Conservation (phyloP, 2,888 invertebrate species). For the Agapetus fuscipes region DNA sequence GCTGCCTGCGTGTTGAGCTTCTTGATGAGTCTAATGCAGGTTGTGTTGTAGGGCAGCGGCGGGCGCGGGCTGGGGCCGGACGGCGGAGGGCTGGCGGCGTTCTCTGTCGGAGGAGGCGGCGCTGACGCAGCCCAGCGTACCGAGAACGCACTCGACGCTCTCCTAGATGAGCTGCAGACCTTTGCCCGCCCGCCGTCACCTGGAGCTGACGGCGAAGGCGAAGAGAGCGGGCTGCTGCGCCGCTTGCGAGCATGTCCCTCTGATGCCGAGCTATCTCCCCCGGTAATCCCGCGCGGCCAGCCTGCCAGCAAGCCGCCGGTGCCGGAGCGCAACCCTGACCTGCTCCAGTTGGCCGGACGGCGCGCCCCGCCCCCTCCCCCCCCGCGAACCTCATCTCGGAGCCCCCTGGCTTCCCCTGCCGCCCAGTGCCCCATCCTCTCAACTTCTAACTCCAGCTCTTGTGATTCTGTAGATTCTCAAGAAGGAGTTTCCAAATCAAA, state of each 20-base stretch:
- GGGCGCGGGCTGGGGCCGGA: slow-evolving; percentile 52
- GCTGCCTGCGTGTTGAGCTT: no score
- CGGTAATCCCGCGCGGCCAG: slow-evolving; percentile 54
- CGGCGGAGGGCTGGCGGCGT: slow-evolving; percentile 45
- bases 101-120: slow-evolving; percentile 47
- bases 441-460: slow-evolving; percentile 54
- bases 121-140: slow-evolving; percentile 55
- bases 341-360: slow-evolving; percentile 62
- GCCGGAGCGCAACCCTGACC: slow-evolving; percentile 71
- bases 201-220: slow-evolving; percentile 22
- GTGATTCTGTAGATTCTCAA: slow-evolving; percentile 66
- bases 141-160: slow-evolving; percentile 96
- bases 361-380: slow-evolving; percentile 86
- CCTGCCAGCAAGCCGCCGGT: slow-evolving; percentile 65
- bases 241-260: slow-evolving; percentile 79
- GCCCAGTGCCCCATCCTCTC: slow-evolving; percentile 28
- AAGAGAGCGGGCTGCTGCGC: slow-evolving; percentile 31
- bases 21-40: no score
- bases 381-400: slow-evolving; percentile 82
- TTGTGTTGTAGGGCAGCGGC: slow-evolving; percentile 48
- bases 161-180: slow-evolving; percentile 88
- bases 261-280: slow-evolving; percentile 69
- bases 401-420: slow-evolving; percentile 72
- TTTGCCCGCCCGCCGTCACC: slow-evolving; percentile 61
- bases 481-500: slow-evolving; percentile 36